Percentiles rank a stretch among this genome's conserved stretches.
These are phyloP conservation scores for Tursiops truncatus DNA, from an alignment of 2,113 vertebrate genomes.

Conservation along the genomic window DNA sequence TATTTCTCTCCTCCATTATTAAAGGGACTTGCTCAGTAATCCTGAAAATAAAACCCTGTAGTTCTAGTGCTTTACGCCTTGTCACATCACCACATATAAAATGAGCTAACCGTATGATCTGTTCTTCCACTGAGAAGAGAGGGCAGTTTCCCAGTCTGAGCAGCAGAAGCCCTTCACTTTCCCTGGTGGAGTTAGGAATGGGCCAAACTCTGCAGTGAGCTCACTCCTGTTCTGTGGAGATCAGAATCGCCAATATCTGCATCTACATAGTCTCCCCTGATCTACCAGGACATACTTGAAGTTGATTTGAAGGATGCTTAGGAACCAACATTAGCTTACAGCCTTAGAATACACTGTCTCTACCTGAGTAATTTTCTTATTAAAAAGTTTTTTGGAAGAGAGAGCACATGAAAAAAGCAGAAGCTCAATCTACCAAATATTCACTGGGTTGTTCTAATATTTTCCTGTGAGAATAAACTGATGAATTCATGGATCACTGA, in stretches of 20 bases:
- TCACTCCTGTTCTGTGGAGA: not conserved
- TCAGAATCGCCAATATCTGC: not conserved
- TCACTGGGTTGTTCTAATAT: not conserved
- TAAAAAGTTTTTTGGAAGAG: conserved; percentile 45
- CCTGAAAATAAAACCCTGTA: not conserved
- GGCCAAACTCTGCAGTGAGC: not conserved
- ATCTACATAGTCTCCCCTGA: not conserved
- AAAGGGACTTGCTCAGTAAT: not conserved
- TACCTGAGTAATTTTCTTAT: conserved; percentile 27
- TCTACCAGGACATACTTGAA: not conserved
- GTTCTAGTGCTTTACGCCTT: not conserved
- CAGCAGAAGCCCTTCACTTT: not conserved
- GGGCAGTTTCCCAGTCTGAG: not conserved
- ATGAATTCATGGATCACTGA: conserved; percentile 20
- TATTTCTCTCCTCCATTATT: not conserved
- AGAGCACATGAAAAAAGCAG: not conserved
- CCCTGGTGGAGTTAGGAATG: not conserved
- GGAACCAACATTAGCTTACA: conserved; percentile 34
- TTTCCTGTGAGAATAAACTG: conserved; percentile 12
- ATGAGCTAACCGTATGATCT: not conserved
- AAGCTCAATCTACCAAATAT: conserved; percentile 16
- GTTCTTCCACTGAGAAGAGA: not conserved
- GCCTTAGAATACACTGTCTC: not conserved
- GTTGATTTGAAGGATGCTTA: not conserved
- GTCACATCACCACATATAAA: not conserved